Evolutionary conservation across 1,140 invertebrate species (phyloP), one percentile per base, ranked within the genome.

Genomic region (Medauroidea extradentata): DNA sequence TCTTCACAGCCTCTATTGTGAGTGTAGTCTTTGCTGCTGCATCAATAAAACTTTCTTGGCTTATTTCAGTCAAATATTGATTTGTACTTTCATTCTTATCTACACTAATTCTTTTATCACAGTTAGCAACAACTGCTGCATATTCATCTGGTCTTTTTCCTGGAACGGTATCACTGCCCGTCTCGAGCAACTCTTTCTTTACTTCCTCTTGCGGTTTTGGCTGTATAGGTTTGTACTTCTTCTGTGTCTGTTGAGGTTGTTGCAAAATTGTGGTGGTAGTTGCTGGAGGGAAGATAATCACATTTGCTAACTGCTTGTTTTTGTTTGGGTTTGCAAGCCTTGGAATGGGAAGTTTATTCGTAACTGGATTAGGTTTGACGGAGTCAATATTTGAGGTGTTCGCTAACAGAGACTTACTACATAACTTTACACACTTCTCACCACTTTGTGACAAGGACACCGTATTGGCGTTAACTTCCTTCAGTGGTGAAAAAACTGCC

Each of bases 171-270:
- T 54, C 54, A 56, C 3, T 63, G n/a, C 42, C 9, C 11, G 48
- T 38, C 38, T 34, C 18, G 48, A 27, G 29, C 29, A n/a, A n/a
- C 11, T 34, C 8, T 13, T 19, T 54, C 8, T 34, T 21, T 41
- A 19, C 38, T 54, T 3, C 8, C 18, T 54, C 19, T 21, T 42
- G 19, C 18, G 73, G 72, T 68, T 78, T 79, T 46, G 76, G 77
- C 65, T 79, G 78, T 66, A 79, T 77, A 49, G 69, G 66, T 72
- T 80, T 79, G 69, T 79, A 79, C 69, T 79, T 78, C 57, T 60
- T 55, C 52, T 67, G 67, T 24, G 60, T 61, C 57, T 65, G 60
- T 42, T 68, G 43, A 5, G 41, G 50, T 34, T 60, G 27, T 50
- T 21, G 49, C 23, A 59, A 13, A 34, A 34, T 34, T 11, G 29